Percentiles rank a stretch among this genome's conserved stretches.
Evolutionary conservation across 1,140 invertebrate genomes (phyloP).

Genomic region (Rhopalosiphum maidis): DNA sequence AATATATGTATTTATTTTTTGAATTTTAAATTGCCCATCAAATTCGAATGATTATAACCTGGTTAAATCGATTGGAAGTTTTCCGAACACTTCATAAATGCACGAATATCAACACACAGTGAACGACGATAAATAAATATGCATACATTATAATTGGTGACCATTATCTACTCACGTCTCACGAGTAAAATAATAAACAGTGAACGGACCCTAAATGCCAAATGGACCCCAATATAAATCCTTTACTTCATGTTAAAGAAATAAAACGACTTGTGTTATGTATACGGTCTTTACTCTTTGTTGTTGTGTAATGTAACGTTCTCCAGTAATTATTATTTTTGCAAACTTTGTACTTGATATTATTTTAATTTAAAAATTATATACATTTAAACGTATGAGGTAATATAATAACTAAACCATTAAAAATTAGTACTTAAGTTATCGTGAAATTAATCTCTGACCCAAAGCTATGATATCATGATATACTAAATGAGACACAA

Average conservation of each 20-base stretch:
- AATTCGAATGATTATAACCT: not conserved
- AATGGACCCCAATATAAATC: not conserved
- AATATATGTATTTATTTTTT: not conserved
- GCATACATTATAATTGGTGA: not conserved
- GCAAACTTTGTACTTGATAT: not conserved
- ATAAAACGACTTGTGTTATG: not conserved
- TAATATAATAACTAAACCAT: not conserved
- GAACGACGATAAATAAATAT: not conserved
- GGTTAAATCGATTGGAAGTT: not conserved
- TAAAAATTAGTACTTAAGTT: not conserved
- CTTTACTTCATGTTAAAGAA: not conserved
- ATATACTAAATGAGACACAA: not conserved
- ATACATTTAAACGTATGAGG: not conserved
- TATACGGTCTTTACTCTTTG: not conserved
- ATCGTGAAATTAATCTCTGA: conserved; percentile 18
- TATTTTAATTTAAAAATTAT: conserved; percentile 1
- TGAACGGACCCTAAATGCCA: not conserved
- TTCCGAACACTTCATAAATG: not conserved
- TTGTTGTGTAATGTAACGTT: not conserved
- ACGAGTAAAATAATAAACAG: not conserved
- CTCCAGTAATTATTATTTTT: not conserved
- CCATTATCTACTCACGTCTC: not conserved
- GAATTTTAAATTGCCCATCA: not conserved
- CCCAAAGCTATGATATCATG: not conserved
- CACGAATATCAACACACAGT: not conserved